Conservation (phyloP, 2,797 vertebrate genomes). For the Amniataba percoides region DNA sequence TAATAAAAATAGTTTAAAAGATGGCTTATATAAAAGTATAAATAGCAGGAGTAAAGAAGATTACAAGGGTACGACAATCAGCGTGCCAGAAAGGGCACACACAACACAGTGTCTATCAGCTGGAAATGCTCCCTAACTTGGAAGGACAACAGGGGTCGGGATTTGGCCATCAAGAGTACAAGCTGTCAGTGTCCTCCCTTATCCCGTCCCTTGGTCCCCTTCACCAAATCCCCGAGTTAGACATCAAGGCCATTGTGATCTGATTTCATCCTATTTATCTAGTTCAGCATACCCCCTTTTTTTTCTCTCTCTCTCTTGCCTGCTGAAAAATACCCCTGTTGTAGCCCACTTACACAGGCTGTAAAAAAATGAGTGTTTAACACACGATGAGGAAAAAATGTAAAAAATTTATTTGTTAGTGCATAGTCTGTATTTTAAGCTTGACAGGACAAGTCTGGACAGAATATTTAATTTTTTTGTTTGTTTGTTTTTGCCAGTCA, state of each 20-base stretch:
- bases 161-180: constrained; percentile 85
- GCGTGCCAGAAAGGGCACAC: constrained; percentile 58
- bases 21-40: constrained; percentile 33
- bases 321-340: constrained; percentile 27
- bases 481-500: not conserved
- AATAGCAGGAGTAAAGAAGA: constrained; percentile 41
- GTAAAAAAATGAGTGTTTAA: not conserved
- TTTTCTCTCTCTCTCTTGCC: constrained; percentile 36
- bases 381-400: not conserved
- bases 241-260: constrained; percentile 81
- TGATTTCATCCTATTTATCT: constrained; percentile 78
- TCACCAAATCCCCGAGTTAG: constrained; percentile 73
- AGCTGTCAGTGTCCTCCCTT: constrained; percentile 81
- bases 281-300: constrained; percentile 62
- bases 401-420: not conserved
- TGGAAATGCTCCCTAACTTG: constrained; percentile 80
- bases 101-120: constrained; percentile 74
- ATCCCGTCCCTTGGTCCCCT: constrained; percentile 75
- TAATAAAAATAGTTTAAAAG: constrained; percentile 41
- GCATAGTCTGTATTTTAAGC: not conserved
- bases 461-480: not conserved
- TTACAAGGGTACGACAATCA: constrained; percentile 45
- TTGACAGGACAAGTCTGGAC: not conserved
- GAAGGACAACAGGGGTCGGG: constrained; percentile 86
- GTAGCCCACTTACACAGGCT: constrained; percentile 21